Percentiles rank a stretch among this genome's conserved stretches.
phyloP scores from a whole-genome alignment of 1,140 invertebrate genomes.

The Branchinecta lindahli region DNA sequence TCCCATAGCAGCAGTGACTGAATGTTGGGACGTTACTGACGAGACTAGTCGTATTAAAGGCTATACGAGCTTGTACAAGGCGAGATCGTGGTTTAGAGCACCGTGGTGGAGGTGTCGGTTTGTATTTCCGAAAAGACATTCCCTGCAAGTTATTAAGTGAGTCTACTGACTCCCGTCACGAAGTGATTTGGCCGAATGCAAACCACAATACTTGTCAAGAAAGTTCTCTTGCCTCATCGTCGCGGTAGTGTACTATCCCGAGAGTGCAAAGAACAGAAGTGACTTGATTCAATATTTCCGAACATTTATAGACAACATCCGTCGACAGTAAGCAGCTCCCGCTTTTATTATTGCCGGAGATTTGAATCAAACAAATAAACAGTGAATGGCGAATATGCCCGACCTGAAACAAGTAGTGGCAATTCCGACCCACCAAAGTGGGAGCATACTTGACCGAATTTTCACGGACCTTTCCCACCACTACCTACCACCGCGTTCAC shows the following conservation, averaged over 20 bases:
- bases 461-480: background rate
- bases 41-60: too few relatives aligned
- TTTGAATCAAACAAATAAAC: background rate
- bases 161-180: background rate
- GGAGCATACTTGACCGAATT: background rate
- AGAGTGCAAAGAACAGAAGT: slow-evolving; percentile 1
- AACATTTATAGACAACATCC: background rate
- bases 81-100: slow-evolving; percentile 7
- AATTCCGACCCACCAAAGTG: background rate
- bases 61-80: too few relatives aligned
- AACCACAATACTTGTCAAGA: background rate
- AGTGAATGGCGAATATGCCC: background rate
- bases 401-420: background rate
- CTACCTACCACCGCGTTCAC: background rate
- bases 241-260: slow-evolving; percentile 5
- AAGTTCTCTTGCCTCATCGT: background rate
- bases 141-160: background rate
- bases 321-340: background rate
- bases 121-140: slow-evolving; percentile 2
- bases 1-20: too few relatives aligned
- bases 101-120: background rate
- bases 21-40: too few relatives aligned
- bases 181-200: slow-evolving; percentile 4
- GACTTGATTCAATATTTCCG: background rate
- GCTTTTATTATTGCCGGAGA: slow-evolving; percentile 3